These are phyloP conservation scores for Bradypodion pumilum DNA, from an alignment of 2,797 vertebrate genomes.

Conservation along the genomic window DNA sequence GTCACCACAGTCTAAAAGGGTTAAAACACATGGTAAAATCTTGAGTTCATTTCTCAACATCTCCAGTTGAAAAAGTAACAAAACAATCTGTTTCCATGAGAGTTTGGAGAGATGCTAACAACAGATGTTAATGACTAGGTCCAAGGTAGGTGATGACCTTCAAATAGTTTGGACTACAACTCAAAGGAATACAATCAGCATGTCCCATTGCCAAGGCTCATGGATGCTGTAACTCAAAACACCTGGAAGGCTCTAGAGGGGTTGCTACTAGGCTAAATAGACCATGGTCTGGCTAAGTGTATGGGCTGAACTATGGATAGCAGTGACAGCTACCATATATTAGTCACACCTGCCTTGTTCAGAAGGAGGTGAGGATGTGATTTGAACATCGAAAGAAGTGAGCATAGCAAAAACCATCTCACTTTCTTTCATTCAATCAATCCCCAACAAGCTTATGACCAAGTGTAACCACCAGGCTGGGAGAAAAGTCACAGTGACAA, in stretches of 20 bases:
- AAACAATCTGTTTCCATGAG: not conserved
- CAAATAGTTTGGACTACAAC: not conserved
- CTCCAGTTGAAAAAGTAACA: not conserved
- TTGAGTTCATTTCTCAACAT: not conserved
- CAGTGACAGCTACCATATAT: no score
- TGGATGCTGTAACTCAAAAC: not conserved
- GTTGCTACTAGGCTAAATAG: not conserved
- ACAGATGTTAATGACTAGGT: not conserved
- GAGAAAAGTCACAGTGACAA: no score
- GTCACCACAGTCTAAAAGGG: no score
- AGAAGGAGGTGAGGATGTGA: no score
- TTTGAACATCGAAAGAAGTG: no score
- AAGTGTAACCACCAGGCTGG: not conserved
- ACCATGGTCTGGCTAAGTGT: not conserved
- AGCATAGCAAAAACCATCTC: not conserved
- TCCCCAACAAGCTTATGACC: not conserved
- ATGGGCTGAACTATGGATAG: not conserved
- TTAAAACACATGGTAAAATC: not conserved
- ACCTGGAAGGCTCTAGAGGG: no score
- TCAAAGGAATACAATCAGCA: no score
- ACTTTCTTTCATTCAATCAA: not conserved
- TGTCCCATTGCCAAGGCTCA: not conserved
- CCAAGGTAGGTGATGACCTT: not conserved
- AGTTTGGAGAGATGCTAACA: not conserved
- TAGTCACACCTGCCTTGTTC: no score